Evolutionary conservation across 1,140 invertebrate genomes (phyloP).

Genomic region (Drosophila athabasca): DNA sequence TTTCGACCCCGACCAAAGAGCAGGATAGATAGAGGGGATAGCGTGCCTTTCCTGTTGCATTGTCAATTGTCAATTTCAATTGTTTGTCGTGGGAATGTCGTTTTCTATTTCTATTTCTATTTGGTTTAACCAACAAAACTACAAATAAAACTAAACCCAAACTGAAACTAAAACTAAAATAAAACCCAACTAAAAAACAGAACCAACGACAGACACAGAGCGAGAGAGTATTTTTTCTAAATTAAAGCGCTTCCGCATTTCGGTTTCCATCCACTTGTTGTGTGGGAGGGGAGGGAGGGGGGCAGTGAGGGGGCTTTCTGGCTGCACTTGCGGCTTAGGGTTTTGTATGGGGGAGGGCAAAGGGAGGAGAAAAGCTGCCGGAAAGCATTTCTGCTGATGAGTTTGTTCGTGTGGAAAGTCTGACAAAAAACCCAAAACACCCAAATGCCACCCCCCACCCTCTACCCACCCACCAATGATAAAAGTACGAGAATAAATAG

Average conservation of each 20-base stretch:
- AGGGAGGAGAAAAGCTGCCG: slow-evolving; percentile 30
- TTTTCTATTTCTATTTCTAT: slow-evolving; percentile 25
- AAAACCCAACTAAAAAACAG: neutral
- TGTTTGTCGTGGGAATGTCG: slow-evolving; percentile 48
- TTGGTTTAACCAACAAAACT: slow-evolving; percentile 26
- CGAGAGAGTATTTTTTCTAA: slow-evolving; percentile 51
- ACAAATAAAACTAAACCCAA: slow-evolving; percentile 29
- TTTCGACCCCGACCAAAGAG: too few relatives aligned
- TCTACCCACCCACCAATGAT: neutral
- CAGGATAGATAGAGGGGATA: too few relatives aligned
- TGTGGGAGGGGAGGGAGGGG: neutral
- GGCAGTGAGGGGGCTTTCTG: neutral
- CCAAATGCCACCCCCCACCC: neutral
- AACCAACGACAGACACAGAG: neutral
- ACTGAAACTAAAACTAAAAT: slow-evolving; percentile 11
- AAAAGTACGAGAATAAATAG: slow-evolving; percentile 18
- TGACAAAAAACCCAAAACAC: slow-evolving; percentile 19
- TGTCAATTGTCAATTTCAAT: slow-evolving; percentile 48
- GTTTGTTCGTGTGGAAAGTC: slow-evolving; percentile 29
- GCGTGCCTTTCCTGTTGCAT: neutral
- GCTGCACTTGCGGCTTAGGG: slow-evolving; percentile 2
- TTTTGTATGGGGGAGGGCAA: neutral
- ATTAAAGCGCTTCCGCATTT: slow-evolving; percentile 67
- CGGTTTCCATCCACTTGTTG: slow-evolving; percentile 24
- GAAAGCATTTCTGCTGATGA: slow-evolving; percentile 59